Conservation (phyloP, 2,797 vertebrate genomes). For the Hippocampus kuda region DNA sequence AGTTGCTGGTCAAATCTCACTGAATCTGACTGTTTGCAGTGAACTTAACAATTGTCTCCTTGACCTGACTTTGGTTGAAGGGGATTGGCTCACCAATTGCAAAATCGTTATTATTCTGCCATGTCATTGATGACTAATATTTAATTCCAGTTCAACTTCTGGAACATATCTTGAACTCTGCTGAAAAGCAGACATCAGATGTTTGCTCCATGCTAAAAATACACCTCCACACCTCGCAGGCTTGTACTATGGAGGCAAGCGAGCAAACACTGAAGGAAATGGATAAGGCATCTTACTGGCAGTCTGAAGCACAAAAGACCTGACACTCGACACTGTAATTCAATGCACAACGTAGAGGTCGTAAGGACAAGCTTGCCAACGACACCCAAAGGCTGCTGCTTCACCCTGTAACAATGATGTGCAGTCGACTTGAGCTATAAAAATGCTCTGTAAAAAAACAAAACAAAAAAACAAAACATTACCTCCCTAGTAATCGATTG, state of each 20-base stretch:
- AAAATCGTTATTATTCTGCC: neutral
- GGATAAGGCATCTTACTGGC: constrained; percentile 24
- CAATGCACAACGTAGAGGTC: constrained; percentile 35
- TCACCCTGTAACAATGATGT: neutral
- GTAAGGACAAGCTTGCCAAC: constrained; percentile 29
- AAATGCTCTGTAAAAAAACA: neutral
- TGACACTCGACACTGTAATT: constrained; percentile 57
- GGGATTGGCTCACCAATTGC: neutral
- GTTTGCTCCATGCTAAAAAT: constrained; percentile 3
- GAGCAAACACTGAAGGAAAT: constrained; percentile 20
- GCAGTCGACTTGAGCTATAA: neutral
- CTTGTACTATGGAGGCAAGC: constrained; percentile 21
- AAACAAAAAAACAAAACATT: neutral
- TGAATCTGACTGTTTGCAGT: neutral
- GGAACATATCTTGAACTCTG: neutral
- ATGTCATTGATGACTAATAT: too few species aligned
- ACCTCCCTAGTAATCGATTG: neutral
- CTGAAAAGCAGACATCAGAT: neutral
- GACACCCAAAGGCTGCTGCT: constrained; percentile 31
- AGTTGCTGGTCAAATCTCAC: neutral
- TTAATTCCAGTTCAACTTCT: neutral
- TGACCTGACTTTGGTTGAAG: neutral
- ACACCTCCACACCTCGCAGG: constrained; percentile 28
- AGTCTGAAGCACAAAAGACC: constrained; percentile 35
- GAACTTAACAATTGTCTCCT: neutral